phyloP scores from a whole-genome alignment of 2,888 invertebrate genomes.

The Stenichneumon culpator region DNA sequence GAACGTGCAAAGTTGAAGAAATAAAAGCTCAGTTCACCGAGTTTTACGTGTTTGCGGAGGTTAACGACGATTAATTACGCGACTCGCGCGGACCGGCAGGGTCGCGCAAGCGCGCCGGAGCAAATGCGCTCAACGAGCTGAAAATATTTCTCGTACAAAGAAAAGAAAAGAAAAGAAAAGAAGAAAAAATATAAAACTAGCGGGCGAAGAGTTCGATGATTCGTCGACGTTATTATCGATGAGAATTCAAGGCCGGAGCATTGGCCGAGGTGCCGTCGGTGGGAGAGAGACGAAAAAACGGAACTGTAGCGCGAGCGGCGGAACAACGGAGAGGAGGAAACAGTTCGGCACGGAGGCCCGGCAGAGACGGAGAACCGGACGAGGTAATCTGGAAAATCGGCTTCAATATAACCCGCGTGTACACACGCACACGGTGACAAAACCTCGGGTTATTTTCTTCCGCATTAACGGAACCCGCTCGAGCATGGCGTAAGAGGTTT shows the following conservation, averaged over 20 bases:
- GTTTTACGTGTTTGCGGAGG: background rate
- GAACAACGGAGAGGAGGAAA: conserved; percentile 14
- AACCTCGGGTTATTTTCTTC: background rate
- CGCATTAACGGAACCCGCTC: background rate
- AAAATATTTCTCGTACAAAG: background rate
- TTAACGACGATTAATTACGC: background rate
- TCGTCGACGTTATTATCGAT: conserved; percentile 58
- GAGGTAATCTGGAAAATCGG: conserved; percentile 56
- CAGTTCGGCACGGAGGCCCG: background rate
- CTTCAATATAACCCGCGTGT: conserved; percentile 32
- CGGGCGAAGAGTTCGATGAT: conserved; percentile 35
- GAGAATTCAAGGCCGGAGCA: conserved; percentile 58
- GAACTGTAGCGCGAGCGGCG: conserved; percentile 3
- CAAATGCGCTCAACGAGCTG: background rate
- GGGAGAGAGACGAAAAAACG: conserved; percentile 47
- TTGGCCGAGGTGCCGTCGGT: conserved; percentile 55
- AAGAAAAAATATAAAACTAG: background rate
- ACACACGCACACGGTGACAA: conserved; percentile 12
- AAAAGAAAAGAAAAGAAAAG: background rate
- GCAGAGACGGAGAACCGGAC: conserved; percentile 32
- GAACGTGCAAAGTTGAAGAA: background rate
- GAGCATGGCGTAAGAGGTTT: conserved; percentile 1
- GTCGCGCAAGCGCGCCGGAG: background rate
- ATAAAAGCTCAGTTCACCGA: background rate
- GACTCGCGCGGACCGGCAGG: background rate